Base-by-base conservation (phyloP, 2,113 vertebrate genomes). In the Monopterus albus region DNA sequence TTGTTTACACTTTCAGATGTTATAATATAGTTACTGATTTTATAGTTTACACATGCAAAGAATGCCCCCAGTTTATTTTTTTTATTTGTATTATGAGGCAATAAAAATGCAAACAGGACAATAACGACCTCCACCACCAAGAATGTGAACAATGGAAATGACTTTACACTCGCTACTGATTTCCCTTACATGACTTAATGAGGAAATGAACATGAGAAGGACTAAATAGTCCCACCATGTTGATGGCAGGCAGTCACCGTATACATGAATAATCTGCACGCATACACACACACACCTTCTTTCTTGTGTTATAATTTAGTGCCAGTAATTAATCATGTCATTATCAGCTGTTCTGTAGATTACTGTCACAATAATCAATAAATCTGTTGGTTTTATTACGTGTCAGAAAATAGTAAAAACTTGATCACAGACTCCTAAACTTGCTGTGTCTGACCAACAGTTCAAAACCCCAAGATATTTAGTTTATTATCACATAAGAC, bases 51-150 rank as follows among this genome's bases (percentile, higher is more conserved):
- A 61, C n/a, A 14, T 43, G 43, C 52, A 68, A n/a, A 45, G 29
- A 45, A 56, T 9, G 4, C 17, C 29, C 35, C 15, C 28, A 2
- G 18, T 72, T 77, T 56, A 57, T 69, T 70, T 60, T 45, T 66
- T 66, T 33, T 49, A 76, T 71, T 62, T 56, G 75, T 5, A 26
- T 46, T 57, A 73, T 17, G 61, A 81, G 65, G 65, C 57, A 57
- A 78, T 80, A 42, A 70, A 82, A 82, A 62, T 36, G 57, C 39
- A 72, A 72, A 50, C 42, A 68, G 56, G 64, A 51, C 0, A 11
- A 62, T 78, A 73, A 74, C 17, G 40, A 78, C 75, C 62, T 79
- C 58, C 56, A 26, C 58, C 56, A 26, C 5, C 11, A 58, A 18
- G 75, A 80, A 21, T 62, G 9, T 45, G 36, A 82, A 70, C 77